Evolutionary conservation across 2,113 vertebrate species (phyloP), one percentile per base, ranked within the genome.

Genomic region (Potamarius usumacintae): DNA sequence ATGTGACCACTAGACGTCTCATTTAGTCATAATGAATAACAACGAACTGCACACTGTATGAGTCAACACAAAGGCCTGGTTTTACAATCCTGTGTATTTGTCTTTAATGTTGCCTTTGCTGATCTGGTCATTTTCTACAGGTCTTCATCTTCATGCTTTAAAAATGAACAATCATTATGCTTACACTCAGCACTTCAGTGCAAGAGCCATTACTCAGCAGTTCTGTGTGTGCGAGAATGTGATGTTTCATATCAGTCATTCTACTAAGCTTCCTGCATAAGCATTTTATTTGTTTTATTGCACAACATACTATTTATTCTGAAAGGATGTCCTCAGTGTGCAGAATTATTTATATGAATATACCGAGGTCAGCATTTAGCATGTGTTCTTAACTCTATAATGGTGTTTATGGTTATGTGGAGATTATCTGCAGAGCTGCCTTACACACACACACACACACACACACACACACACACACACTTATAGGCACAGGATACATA

Each of bases 231-330:
- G 63, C 83, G 85, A 57, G 52, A 83, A 62, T 17, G 52, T n/a
- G 74, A 50, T 85, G 91, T 92, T n/a, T 55, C 50, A 78, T 78
- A 53, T 78, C 22, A 27, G 25, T 78, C 53, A 53, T 78, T 72
- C 69, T 30, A 25, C 20, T 78, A 53, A 60, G 50, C 25, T 53
- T 79, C 25, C n/a, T 2, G 7, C 88, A 89, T 67, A 3, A 50
- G 34, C 2, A 27, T 71, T 22, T 25, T 84, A 20, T 81, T 27
- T 81, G 15, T 22, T 82, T 82, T 62, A 48, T 82, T 82, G 55
- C 57, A 20, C 27, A 34, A n/a, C 22, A 48, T 55, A 74, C 27
- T 22, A 7, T 82, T 69, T 82, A 53, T 57, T 25, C 12, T 85
- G 6, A 58, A 85, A 85, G 6, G 2, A 30, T 57, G 48, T 42